Base-by-base conservation (phyloP, 2,113 vertebrate species). In the Agapornis roseicollis region DNA sequence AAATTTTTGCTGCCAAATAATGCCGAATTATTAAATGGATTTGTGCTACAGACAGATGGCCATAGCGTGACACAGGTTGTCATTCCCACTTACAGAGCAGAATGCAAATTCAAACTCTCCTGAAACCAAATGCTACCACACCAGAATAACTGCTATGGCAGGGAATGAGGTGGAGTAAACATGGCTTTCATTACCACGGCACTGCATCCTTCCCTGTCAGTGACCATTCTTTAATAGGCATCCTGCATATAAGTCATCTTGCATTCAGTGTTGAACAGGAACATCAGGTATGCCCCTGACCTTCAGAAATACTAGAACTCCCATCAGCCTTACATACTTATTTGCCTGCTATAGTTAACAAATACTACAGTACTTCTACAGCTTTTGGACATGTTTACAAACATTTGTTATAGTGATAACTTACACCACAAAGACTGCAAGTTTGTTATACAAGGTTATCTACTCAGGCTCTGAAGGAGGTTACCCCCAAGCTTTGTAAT, bases 31-130 rank as follows among this genome's bases (percentile, higher is more conserved):
- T 17, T 52, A 73, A 90, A 65, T 24, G 37, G 65, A 52, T 76
- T 80, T 80, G 35, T 69, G 76, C 68, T 86, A 74, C 49, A 56
- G 70, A 58, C 94, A 96, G 90, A 95, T 92, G 83, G 90, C 39
- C 77, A 70, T 39, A 47, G 69, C 31, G 31, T 27, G 47, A 74
- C 77, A 81, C 77, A 88, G 61, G 69, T 93, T 73, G 79, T 16
- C 23, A 31, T 29, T 84, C 46, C 50, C 53, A 63, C 47, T 96
- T 29, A 55, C 6, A 52, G 61, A 72, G 25, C 4, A 27, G 63
- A 63, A 84, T 23, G 39, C 4, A 24, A 86, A 65, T 33, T 64
- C 52, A 76, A 80, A 53, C 42, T 88, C 77, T 53, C 13, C 69
- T 50, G 68, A 85, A 93, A 77, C 33, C 50, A 68, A 95, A 68